Evolutionary conservation across 2,888 invertebrate genomes (phyloP), one percentile per base, ranked within the genome.

Genomic region (Eueremaeus valkanovi): DNA sequence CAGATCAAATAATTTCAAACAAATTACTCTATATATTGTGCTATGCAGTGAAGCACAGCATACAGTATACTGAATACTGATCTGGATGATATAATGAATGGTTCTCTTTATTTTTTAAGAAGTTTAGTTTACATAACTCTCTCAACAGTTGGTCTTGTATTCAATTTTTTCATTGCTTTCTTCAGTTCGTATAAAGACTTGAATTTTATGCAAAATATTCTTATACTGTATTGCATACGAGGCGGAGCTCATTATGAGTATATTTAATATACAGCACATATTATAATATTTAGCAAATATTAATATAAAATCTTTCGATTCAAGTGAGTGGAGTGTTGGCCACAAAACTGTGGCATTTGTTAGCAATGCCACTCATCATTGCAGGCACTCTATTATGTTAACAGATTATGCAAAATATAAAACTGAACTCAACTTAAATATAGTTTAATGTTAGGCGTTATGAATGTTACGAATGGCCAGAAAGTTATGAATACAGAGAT

Each of bases 241-340:
- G 66, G 66, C 66, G 66, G 66, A 66, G 66, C 36, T 36, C 66
- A 66, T 66, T 66, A 66, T 66, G 16, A 66, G n/a, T 58, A 58
- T n/a, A n/a, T n/a, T 51, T 51, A 51, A 21, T 51, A 36, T 36
- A 11, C 36, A 36, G 5, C 11, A 36, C n/a, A n/a, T n/a, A n/a
- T n/a, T n/a, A n/a, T n/a, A n/a, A 55, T 55, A 55, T 55, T 55
- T 18, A 21, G 61, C 31, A 61, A 61, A 61, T 61, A 61, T 61
- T 5, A 61, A 61, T 29, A 16, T 29, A 29, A 16, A 61, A n/a
- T n/a, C n/a, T 16, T 61, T 21, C 5, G 21, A 51, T 51, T 61
- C 27, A 61, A 31, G 29, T 61, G 61, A 61, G 21, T 61, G 61
- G 11, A 29, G 61, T 61, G 11, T 61, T 61, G 31, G 33, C 61